phyloP scores from a whole-genome alignment of 2,888 invertebrate species.

The Apodemia zela region DNA sequence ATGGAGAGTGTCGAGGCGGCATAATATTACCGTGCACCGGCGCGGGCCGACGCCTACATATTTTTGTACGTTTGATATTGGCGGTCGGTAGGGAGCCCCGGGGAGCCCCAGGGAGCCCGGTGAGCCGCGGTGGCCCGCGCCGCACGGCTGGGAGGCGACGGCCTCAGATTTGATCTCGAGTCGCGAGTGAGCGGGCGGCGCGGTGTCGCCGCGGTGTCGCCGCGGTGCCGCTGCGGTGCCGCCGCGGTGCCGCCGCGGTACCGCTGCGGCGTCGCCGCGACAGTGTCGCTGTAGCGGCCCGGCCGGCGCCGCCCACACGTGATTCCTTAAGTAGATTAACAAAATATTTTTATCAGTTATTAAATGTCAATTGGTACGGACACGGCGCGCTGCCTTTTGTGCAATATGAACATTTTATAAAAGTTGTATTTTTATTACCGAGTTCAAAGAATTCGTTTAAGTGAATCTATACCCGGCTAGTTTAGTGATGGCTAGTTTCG shows the following conservation, averaged over 20 bases:
- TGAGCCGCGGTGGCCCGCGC: constrained; percentile 30
- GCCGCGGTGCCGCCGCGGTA: no score
- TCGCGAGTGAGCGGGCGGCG: constrained; percentile 47
- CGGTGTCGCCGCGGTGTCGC: not conserved
- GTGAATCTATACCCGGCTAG: not conserved
- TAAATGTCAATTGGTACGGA: constrained; percentile 60
- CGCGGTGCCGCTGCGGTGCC: no score
- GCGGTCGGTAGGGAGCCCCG: not conserved
- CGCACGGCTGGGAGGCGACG: constrained; percentile 32
- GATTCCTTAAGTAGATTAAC: constrained; percentile 64
- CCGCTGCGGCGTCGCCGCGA: no score
- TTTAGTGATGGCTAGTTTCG: not conserved
- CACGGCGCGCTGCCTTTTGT: constrained; percentile 39
- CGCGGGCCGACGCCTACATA: constrained; percentile 20
- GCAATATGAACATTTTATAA: constrained; percentile 29
- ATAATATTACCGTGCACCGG: constrained; percentile 21
- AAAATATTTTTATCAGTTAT: constrained; percentile 62
- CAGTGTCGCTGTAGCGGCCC: no score
- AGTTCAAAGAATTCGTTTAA: constrained; percentile 14
- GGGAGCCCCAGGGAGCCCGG: not conserved
- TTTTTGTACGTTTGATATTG: constrained; percentile 13
- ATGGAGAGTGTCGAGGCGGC: constrained; percentile 19
- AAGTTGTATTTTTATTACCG: constrained; percentile 23
- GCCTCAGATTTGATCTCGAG: constrained; percentile 66
- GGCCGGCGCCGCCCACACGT: constrained; percentile 36